Base-by-base conservation (phyloP, 2,888 invertebrate genomes). In the Rapana venosa region DNA sequence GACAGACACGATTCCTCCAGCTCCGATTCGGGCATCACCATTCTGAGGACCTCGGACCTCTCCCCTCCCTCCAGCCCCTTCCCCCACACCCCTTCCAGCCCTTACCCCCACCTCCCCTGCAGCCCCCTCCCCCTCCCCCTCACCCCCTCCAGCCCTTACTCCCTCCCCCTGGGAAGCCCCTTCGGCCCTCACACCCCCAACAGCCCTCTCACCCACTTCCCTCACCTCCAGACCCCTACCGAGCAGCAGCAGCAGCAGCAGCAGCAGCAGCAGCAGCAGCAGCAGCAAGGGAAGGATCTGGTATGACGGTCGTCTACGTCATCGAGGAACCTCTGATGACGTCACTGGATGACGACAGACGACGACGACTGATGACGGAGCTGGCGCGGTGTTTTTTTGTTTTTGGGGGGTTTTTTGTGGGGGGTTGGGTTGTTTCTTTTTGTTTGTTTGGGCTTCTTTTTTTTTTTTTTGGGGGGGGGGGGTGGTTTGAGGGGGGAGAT, bases 1-100 rank as follows among this genome's bases (percentile, higher is more conserved):
- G 93, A 94, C 35, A 90, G 95, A n/a, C 94, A 95, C 88, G 94
- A 95, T 88, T 94, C 94, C 0, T 95, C 95, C 22, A 94, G 95
- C 85, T 94, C 94, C 17, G 95, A 95, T 89, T 95, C 95, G 32
- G 95, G 95, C 6, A 95, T 95, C 77, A 94, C 94, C 32, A 93
- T 94, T 88, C 90, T 93, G 58, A 91, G 91, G 66, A 90, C 92
- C 15, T 93, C 91, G 66, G 93, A 93, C 79, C 90, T 93, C n/a
- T 92, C 92, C 35, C 94, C 94, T 4, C 94, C 94, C 8, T 91
- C 92, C 35, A 93, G 93, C 90, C 94, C 94, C 2, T 92, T 92
- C 90, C 92, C 92, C 94, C 93, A 94, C 89, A 88, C 93, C 47
- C 91, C 91, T 74, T 89, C 92, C 20, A 92, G 90, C 81, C 92